These are phyloP conservation scores for Acronicta leporina DNA, from an alignment of 2,888 invertebrate genomes.

Conservation along the genomic window DNA sequence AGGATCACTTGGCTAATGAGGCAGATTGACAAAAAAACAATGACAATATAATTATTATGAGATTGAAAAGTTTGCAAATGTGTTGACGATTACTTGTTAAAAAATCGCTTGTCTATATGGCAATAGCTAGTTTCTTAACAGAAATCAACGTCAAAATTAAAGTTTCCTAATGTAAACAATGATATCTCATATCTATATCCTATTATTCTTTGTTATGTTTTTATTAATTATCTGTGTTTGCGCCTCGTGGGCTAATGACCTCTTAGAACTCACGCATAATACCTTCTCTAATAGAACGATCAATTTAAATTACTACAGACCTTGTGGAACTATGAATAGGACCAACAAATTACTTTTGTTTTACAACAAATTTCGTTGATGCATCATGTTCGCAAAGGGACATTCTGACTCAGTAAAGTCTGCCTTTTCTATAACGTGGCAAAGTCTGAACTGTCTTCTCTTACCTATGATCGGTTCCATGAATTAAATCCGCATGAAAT, in stretches of 20 bases:
- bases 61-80: too few relatives aligned
- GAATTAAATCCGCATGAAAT: too few relatives aligned
- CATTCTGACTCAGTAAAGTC: too few relatives aligned
- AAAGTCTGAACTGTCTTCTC: too few relatives aligned
- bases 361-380: too few relatives aligned
- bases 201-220: background rate
- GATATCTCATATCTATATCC: background rate
- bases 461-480: too few relatives aligned
- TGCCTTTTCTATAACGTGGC: too few relatives aligned
- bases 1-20: too few relatives aligned
- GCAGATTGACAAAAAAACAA: too few relatives aligned
- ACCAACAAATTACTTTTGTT: background rate
- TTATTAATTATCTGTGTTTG: constrained; percentile 7
- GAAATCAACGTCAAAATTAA: background rate
- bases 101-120: too few relatives aligned
- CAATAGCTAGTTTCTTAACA: background rate
- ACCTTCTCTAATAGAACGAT: background rate
- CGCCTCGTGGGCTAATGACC: constrained; percentile 20
- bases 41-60: too few relatives aligned
- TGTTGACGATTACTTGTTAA: too few relatives aligned
- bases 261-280: constrained; percentile 11
- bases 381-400: background rate
- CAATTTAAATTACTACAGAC: background rate
- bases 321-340: background rate
- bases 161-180: background rate